These are phyloP conservation scores for Caenorhabditis remanei DNA, from an alignment of 1,140 invertebrate genomes.

Conservation along the genomic window DNA sequence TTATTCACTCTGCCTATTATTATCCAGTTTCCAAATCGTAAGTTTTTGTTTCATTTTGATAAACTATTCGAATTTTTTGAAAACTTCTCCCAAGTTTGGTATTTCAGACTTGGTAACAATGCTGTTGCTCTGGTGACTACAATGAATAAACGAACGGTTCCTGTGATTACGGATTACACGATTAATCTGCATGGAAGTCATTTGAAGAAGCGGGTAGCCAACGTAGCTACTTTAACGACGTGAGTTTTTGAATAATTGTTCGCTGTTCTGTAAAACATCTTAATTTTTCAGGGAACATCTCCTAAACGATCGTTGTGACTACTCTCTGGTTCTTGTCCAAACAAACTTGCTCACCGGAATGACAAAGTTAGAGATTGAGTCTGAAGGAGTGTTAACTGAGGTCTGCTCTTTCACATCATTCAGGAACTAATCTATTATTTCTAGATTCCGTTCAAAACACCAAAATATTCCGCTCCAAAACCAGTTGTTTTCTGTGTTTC, in stretches of 20 bases:
- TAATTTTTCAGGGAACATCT: not conserved
- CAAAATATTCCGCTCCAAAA: not conserved
- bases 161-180: not conserved
- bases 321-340: not conserved
- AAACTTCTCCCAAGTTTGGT: too few species aligned
- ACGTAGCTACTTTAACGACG: not conserved
- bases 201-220: not conserved
- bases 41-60: not conserved
- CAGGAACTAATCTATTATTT: not conserved
- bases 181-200: not conserved
- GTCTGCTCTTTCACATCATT: not conserved
- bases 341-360: not conserved
- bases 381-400: not conserved
- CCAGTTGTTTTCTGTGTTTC: conserved; percentile 56
- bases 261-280: too few species aligned
- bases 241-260: not conserved
- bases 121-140: not conserved
- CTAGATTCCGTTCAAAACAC: not conserved
- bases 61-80: not conserved
- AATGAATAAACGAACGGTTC: not conserved
- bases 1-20: not conserved
- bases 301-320: not conserved
- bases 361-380: not conserved
- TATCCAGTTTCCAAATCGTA: not conserved
- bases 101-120: not conserved